Conservation (phyloP, 1,140 invertebrate species). For the Leucophenga varia region DNA sequence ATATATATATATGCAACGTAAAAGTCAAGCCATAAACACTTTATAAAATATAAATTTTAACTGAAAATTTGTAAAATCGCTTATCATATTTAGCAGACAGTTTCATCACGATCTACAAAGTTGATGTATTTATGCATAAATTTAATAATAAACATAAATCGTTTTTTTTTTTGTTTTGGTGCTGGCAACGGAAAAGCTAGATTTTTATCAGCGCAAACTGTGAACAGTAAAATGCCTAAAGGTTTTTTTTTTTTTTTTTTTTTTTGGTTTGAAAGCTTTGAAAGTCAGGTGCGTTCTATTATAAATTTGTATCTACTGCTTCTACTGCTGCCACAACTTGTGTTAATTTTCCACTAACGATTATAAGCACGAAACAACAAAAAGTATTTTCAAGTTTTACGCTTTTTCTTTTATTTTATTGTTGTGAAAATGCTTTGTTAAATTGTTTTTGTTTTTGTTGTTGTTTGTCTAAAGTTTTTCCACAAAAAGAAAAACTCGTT, state of each 20-base stretch:
- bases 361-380: too few relatives aligned
- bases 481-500: constrained; percentile 7
- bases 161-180: constrained; percentile 22
- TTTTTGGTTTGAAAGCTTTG: constrained; percentile 37
- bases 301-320: background rate
- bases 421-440: constrained; percentile 40
- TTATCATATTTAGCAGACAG: constrained; percentile 23
- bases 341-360: constrained; percentile 53
- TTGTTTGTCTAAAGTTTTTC: too few relatives aligned
- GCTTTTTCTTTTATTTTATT: too few relatives aligned
- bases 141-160: constrained; percentile 45
- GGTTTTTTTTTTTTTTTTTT: too few relatives aligned
- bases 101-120: constrained; percentile 32
- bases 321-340: constrained; percentile 7
- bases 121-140: constrained; percentile 41
- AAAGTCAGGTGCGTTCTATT: constrained; percentile 27
- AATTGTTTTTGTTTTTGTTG: constrained; percentile 1
- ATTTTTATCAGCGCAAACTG: too few relatives aligned
- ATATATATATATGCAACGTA: too few relatives aligned
- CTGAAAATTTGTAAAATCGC: constrained; percentile 47
- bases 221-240: too few relatives aligned
- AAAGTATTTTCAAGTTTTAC: constrained; percentile 53
- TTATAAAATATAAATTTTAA: too few relatives aligned
- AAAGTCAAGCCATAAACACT: too few relatives aligned
- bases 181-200: too few relatives aligned